These are phyloP conservation scores for Semaprochilodus insignis DNA, from an alignment of 2,797 vertebrate species.

Conservation along the genomic window DNA sequence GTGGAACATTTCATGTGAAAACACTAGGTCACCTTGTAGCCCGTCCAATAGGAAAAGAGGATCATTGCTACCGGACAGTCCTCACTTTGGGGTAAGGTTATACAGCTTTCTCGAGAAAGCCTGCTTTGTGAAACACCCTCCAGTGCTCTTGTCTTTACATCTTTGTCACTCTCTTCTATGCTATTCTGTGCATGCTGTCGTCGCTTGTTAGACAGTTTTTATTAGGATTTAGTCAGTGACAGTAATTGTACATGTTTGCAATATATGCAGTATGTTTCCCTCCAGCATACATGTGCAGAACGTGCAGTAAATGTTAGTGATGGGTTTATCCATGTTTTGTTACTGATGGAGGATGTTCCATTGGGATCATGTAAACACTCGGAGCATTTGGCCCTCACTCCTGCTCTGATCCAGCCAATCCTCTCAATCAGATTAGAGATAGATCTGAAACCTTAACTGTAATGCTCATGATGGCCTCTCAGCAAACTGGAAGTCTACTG, in stretches of 20 bases:
- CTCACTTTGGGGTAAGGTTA: neutral
- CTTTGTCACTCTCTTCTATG: conserved; percentile 17
- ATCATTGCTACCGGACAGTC: neutral
- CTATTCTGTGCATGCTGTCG: conserved; percentile 27
- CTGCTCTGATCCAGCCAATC: conserved; percentile 4
- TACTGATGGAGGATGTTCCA: neutral
- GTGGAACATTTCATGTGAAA: no score
- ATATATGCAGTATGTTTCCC: neutral
- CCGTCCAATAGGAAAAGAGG: neutral
- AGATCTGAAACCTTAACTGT: neutral
- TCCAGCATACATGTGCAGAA: neutral
- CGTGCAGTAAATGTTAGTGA: neutral
- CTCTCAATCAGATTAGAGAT: conserved; percentile 9
- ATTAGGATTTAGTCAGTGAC: neutral
- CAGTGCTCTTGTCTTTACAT: neutral
- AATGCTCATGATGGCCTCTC: neutral
- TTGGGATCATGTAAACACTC: neutral
- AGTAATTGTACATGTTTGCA: conserved; percentile 12
- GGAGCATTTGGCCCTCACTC: neutral
- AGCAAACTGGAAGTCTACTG: neutral
- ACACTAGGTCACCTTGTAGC: no score
- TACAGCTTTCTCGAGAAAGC: neutral
- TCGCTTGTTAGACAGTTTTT: neutral
- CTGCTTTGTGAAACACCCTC: neutral
- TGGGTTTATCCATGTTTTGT: neutral